Percentiles rank a stretch among this genome's conserved stretches.
phyloP scores from a whole-genome alignment of 2,113 vertebrate species.

The Vulpes lagopus region DNA sequence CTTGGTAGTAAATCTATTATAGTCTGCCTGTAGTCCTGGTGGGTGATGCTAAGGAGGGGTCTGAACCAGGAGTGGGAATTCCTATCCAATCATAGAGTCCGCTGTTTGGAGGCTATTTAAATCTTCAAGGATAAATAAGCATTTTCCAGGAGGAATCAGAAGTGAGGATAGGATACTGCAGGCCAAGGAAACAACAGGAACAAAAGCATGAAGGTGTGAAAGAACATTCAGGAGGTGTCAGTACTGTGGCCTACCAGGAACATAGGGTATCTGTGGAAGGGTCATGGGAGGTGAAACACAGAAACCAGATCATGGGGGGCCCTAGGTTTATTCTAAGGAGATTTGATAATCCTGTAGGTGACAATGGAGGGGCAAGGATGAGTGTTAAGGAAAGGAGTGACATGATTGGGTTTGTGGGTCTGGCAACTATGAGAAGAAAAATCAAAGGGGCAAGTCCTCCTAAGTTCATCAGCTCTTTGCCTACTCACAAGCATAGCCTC shows the following conservation, averaged over 20 bases:
- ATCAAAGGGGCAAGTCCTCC: background rate
- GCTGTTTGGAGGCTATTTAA: background rate
- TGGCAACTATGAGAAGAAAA: background rate
- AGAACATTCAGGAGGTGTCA: background rate
- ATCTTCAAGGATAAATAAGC: background rate
- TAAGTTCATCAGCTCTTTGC: background rate
- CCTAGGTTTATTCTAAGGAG: background rate
- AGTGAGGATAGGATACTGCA: background rate
- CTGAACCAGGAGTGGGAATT: background rate
- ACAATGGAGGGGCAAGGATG: background rate
- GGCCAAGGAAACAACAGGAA: background rate
- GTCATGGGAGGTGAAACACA: background rate
- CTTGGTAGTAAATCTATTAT: background rate
- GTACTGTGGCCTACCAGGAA: background rate
- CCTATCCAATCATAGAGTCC: background rate
- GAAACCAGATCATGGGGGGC: background rate
- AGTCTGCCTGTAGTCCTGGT: background rate
- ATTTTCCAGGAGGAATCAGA: constrained; percentile 39
- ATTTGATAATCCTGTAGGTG: background rate
- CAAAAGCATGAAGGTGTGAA: background rate
- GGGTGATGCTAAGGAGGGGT: background rate
- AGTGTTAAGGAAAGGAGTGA: background rate
- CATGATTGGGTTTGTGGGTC: background rate
- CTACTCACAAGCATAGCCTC: background rate
- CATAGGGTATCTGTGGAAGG: background rate